These are phyloP conservation scores for Eilema griseolum DNA, from an alignment of 2,888 invertebrate species.

Conservation along the genomic window DNA sequence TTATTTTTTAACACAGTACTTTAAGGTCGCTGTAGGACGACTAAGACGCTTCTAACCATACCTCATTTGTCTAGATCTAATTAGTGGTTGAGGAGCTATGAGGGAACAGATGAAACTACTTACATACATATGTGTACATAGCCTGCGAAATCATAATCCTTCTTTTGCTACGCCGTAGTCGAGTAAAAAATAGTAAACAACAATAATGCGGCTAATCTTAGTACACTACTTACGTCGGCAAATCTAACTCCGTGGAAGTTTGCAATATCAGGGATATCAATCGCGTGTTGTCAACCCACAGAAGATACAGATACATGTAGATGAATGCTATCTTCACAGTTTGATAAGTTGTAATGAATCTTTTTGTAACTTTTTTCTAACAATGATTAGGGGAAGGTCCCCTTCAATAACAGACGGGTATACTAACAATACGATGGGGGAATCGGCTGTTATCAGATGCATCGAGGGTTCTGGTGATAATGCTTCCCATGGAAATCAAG, in stretches of 20 bases:
- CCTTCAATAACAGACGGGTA: slow-evolving; percentile 23
- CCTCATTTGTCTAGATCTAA: too few relatives aligned
- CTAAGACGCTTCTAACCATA: too few relatives aligned
- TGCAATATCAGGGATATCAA: background rate
- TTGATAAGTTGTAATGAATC: slow-evolving; percentile 11
- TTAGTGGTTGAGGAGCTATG: too few relatives aligned
- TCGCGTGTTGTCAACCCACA: slow-evolving; percentile 4
- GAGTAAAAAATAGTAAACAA: background rate
- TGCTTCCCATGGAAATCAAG: slow-evolving; percentile 20
- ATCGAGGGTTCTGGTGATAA: slow-evolving; percentile 18
- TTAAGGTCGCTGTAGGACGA: too few relatives aligned
- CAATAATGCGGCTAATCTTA: background rate
- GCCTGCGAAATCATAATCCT: too few relatives aligned
- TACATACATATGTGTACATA: too few relatives aligned
- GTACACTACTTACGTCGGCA: background rate
- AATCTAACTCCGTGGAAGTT: background rate
- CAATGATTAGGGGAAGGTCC: slow-evolving; percentile 17
- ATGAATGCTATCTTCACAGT: slow-evolving; percentile 4
- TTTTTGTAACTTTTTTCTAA: slow-evolving; percentile 20
- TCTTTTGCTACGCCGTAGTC: too few relatives aligned
- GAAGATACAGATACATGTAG: slow-evolving; percentile 6
- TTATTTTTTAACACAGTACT: too few relatives aligned
- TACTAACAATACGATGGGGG: slow-evolving; percentile 22
- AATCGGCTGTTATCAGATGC: slow-evolving; percentile 21
- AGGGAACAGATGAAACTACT: too few relatives aligned